Percentiles rank a stretch among this genome's conserved stretches.
Evolutionary conservation across 2,113 vertebrate species (phyloP).

Genomic region (Oncorhynchus tshawytscha): DNA sequence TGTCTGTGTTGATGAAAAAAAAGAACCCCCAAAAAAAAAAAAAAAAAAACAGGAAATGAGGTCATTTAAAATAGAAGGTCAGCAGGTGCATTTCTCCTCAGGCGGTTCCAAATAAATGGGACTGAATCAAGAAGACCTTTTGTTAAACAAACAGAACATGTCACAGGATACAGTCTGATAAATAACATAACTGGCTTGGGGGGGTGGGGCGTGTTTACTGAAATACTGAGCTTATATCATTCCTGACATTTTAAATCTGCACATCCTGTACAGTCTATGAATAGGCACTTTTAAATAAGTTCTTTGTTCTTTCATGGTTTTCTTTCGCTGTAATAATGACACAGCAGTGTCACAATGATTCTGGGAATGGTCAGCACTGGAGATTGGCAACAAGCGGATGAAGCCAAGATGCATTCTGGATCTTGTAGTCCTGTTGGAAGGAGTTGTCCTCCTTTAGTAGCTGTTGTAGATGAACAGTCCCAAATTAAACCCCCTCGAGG

Average conservation of each 20-base stretch:
- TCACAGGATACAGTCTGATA: constrained; percentile 21
- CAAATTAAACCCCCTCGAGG: too few relatives aligned
- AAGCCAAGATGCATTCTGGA: constrained; percentile 42
- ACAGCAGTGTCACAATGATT: constrained; percentile 48
- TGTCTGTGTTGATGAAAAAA: too few relatives aligned
- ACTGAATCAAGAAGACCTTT: constrained; percentile 7
- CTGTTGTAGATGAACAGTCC: constrained; percentile 20
- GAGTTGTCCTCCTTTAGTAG: constrained; percentile 26
- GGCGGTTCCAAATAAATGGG: constrained; percentile 22
- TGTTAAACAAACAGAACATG: constrained; percentile 18
- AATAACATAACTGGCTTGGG: not conserved
- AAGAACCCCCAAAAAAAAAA: too few relatives aligned
- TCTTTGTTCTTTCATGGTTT: not conserved
- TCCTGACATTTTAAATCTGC: constrained; percentile 40
- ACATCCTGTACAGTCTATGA: constrained; percentile 61
- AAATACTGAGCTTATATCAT: constrained; percentile 28
- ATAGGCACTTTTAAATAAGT: constrained; percentile 70
- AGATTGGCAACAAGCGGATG: constrained; percentile 34
- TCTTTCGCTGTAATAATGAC: constrained; percentile 37
- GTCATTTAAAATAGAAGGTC: too few relatives aligned
- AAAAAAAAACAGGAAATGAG: too few relatives aligned
- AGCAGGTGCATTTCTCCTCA: not conserved
- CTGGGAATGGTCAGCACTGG: constrained; percentile 26
- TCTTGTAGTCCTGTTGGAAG: constrained; percentile 46
- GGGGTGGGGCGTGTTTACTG: too few relatives aligned